These are phyloP conservation scores for Nothoprocta perdicaria DNA, from an alignment of 2,113 vertebrate genomes.

Conservation along the genomic window DNA sequence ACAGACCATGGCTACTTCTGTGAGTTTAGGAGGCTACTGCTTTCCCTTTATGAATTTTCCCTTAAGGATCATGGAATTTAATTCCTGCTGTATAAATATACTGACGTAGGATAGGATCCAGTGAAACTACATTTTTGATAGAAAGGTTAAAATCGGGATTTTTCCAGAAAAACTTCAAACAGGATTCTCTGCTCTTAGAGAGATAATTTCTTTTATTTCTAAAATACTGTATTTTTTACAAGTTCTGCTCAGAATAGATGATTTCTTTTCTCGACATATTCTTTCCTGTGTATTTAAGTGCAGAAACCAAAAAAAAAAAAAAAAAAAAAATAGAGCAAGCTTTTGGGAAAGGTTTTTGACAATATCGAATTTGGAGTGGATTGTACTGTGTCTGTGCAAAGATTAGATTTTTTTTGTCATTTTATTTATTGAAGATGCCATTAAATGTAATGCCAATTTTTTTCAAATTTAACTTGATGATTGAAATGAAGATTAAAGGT, in stretches of 20 bases:
- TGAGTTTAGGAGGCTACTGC: not conserved
- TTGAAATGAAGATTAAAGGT: conserved; percentile 60
- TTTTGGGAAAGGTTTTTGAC: conserved; percentile 34
- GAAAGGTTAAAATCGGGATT: conserved; percentile 37
- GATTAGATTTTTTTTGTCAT: conserved; percentile 44
- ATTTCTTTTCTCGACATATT: conserved; percentile 50
- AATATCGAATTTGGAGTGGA: conserved; percentile 64
- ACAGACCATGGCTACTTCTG: conserved; percentile 29
- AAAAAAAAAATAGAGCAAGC: not conserved
- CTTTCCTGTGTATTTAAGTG: conserved; percentile 53
- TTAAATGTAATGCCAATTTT: conserved; percentile 41
- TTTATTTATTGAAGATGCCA: conserved; percentile 72
- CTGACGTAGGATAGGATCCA: conserved; percentile 44
- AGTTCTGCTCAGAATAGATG: conserved; percentile 22
- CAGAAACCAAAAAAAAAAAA: conserved; percentile 44
- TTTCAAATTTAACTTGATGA: conserved; percentile 2
- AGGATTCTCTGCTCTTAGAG: conserved; percentile 29
- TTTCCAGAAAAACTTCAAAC: conserved; percentile 4
- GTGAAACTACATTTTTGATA: not conserved
- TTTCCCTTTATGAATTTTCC: not conserved
- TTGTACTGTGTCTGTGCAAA: conserved; percentile 62
- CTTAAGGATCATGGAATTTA: not conserved
- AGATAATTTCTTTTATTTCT: conserved; percentile 25
- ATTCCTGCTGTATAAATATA: not conserved
- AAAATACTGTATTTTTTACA: conserved; percentile 38